These are phyloP conservation scores for Hepsetus odoe DNA, from an alignment of 2,113 vertebrate genomes.

Conservation along the genomic window DNA sequence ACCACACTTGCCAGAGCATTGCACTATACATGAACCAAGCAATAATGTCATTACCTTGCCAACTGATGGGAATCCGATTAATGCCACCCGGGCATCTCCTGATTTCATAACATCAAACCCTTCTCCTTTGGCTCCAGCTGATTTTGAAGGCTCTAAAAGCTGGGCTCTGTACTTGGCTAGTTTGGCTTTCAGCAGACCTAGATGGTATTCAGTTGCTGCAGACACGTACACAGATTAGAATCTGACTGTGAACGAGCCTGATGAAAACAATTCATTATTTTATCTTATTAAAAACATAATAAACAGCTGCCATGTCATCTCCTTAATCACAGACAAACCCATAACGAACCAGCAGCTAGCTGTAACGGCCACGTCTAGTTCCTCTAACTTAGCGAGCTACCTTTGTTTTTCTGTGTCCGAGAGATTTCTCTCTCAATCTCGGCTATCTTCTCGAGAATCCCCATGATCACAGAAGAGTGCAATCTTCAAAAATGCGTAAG, in stretches of 20 bases:
- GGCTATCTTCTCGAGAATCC: constrained; percentile 93
- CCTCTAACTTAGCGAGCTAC: constrained; percentile 74
- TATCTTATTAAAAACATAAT: not conserved
- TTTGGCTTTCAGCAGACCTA: constrained; percentile 96
- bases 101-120: constrained; percentile 99
- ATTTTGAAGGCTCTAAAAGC: constrained; percentile 92
- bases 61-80: constrained; percentile 98
- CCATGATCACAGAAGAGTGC: constrained; percentile 73
- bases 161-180: constrained; percentile 96
- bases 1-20: not conserved
- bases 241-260: not conserved
- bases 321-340: not conserved
- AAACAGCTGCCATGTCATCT: not conserved
- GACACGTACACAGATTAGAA: not conserved
- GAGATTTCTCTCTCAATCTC: constrained; percentile 96
- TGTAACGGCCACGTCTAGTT: not conserved
- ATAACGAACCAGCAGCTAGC: not conserved
- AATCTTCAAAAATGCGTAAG: constrained; percentile 1
- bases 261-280: not conserved
- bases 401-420: constrained; percentile 97
- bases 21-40: not conserved
- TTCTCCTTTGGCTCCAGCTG: constrained; percentile 90
- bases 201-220: constrained; percentile 95
- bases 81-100: constrained; percentile 92
- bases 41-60: constrained; percentile 85